A percentile compares a stretch with the other conserved stretches of the same genome.
Conservation (phyloP, 2,888 invertebrate species). For the Dorcus parallelipipedus region DNA sequence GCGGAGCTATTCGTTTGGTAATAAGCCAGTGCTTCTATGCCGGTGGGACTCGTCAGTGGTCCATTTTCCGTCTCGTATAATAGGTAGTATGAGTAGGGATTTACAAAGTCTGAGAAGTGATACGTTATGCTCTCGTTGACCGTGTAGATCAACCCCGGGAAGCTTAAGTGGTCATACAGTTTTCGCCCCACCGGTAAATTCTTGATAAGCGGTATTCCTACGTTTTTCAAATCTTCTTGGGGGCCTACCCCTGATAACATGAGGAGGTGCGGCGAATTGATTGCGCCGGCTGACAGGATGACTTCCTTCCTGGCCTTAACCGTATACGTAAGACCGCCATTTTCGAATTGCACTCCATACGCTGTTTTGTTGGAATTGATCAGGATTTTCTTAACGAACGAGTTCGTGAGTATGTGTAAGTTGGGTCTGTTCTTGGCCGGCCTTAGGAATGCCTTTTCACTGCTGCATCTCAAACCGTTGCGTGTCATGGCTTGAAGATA, state of each 20-base stretch:
- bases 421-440: constrained; percentile 60
- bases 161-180: constrained; percentile 66
- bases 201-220: constrained; percentile 54
- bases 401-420: constrained; percentile 61
- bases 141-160: constrained; percentile 60
- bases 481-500: constrained; percentile 61
- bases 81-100: too few species aligned
- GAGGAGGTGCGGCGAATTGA: constrained; percentile 73
- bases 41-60: constrained; percentile 53
- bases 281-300: constrained; percentile 70
- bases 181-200: constrained; percentile 65
- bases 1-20: constrained; percentile 55
- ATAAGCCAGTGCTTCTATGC: constrained; percentile 57
- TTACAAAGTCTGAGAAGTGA: too few species aligned
- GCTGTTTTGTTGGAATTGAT: constrained; percentile 57
- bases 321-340: constrained; percentile 50
- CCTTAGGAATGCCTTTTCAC: constrained; percentile 63
- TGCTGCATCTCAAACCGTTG: constrained; percentile 62
- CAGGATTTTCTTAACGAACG: constrained; percentile 62
- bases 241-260: constrained; percentile 77
- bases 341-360: constrained; percentile 57
- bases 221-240: constrained; percentile 53
- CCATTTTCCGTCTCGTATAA: constrained; percentile 34
- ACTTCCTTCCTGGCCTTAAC: constrained; percentile 66
- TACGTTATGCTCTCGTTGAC: constrained; percentile 46